phyloP scores from a whole-genome alignment of 2,113 vertebrate species.

The Brachionichthys hirsutus region DNA sequence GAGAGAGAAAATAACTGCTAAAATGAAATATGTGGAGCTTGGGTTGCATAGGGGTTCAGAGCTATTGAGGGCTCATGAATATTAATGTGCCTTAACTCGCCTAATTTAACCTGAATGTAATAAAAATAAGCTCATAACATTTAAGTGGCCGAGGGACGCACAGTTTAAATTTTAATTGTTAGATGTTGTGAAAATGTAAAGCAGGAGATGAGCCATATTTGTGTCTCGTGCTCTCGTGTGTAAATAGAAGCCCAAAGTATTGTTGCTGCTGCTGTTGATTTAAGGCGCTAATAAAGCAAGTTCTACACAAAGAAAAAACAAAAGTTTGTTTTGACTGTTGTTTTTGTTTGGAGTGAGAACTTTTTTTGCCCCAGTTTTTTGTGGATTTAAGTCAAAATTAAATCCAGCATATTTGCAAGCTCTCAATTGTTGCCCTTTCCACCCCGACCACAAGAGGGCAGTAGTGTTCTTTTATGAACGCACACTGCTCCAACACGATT shows the following conservation, averaged over 20 bases:
- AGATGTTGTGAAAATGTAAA: constrained; percentile 1
- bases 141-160: not conserved
- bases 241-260: constrained; percentile 7
- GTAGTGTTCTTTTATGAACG: constrained; percentile 45
- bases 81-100: not conserved
- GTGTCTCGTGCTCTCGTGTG: not conserved
- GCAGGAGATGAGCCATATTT: constrained; percentile 2
- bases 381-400: not conserved
- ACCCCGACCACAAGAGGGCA: constrained; percentile 70
- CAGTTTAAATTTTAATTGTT: constrained; percentile 1
- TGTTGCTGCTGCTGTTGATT: constrained; percentile 12
- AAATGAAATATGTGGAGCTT: constrained; percentile 18
- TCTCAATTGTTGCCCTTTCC: constrained; percentile 7
- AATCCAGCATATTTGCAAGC: not conserved
- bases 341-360: not conserved
- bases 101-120: constrained; percentile 4
- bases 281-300: constrained; percentile 51
- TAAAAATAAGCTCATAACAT: not conserved
- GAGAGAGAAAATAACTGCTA: constrained; percentile 22
- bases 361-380: not conserved
- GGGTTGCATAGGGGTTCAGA: not conserved
- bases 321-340: not conserved
- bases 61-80: not conserved
- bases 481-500: not conserved
- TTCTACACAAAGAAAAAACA: not conserved